Evolutionary conservation across 2,888 invertebrate species (phyloP).

Genomic region (Oscheius sp.): DNA sequence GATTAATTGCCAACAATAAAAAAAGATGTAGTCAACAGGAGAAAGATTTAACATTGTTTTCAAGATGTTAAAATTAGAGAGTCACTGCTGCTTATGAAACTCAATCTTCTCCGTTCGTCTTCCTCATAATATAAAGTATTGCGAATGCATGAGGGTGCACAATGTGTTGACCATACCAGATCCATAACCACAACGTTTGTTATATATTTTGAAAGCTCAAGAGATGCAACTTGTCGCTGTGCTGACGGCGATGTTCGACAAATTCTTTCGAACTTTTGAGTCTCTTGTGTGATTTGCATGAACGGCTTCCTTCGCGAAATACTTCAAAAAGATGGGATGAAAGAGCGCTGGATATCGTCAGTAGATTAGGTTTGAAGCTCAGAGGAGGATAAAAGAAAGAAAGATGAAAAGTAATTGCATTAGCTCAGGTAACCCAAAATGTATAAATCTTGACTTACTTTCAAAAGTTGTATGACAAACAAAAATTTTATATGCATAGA

Average conservation of each 20-base stretch:
- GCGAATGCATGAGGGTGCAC: no score
- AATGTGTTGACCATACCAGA: background rate
- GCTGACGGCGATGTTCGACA: background rate
- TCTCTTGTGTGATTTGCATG: background rate
- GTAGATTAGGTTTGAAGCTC: background rate
- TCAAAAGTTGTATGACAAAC: no score
- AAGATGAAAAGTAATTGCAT: background rate
- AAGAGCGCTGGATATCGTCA: background rate
- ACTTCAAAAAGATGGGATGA: background rate
- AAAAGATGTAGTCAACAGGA: no score
- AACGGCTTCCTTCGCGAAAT: background rate
- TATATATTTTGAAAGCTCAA: background rate
- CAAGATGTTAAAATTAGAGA: no score
- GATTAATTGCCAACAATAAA: no score
- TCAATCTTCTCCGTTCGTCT: no score
- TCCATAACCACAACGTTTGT: constrained; percentile 1
- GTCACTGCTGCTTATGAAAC: no score
- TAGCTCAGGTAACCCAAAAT: no score
- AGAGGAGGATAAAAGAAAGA: background rate
- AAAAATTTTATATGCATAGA: no score
- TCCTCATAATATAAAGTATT: no score
- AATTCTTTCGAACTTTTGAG: constrained; percentile 13
- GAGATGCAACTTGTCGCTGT: background rate
- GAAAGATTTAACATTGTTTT: no score
- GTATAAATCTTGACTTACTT: no score